Evolutionary conservation across 2,888 invertebrate genomes (phyloP).

Genomic region (Amblyteles armatorius): DNA sequence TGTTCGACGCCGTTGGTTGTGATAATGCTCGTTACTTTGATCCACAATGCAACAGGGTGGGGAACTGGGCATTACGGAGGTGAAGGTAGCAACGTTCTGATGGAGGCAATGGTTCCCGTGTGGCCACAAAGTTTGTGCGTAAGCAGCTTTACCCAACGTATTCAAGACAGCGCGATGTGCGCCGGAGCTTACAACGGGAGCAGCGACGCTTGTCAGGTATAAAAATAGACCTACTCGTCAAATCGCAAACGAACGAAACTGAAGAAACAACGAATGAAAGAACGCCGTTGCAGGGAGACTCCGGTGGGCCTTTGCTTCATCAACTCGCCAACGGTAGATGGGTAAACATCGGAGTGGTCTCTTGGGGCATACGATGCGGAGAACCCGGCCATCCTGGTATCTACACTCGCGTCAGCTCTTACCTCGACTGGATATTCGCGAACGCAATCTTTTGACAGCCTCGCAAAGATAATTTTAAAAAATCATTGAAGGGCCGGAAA

Average conservation of each 20-base stretch:
- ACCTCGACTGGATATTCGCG: slow-evolving; percentile 89
- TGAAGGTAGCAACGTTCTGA: slow-evolving; percentile 88
- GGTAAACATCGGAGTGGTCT: slow-evolving; percentile 92
- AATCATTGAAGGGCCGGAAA: not conserved
- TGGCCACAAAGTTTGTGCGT: slow-evolving; percentile 90
- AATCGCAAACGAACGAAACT: slow-evolving; percentile 10
- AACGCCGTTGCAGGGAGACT: slow-evolving; percentile 89
- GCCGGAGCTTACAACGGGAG: slow-evolving; percentile 92
- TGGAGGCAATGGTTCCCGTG: slow-evolving; percentile 92
- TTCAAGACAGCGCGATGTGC: slow-evolving; percentile 90
- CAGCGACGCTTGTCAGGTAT: slow-evolving; percentile 93
- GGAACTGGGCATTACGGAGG: slow-evolving; percentile 91
- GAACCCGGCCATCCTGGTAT: slow-evolving; percentile 91
- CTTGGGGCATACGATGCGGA: slow-evolving; percentile 94
- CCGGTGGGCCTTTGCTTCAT: slow-evolving; percentile 93
- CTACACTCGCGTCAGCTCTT: slow-evolving; percentile 91
- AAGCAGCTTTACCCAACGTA: slow-evolving; percentile 87
- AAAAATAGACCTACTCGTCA: not conserved
- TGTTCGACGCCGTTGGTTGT: no score
- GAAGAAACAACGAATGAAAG: not conserved
- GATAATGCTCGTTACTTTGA: slow-evolving; percentile 2
- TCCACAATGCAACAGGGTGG: slow-evolving; percentile 87
- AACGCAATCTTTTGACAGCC: slow-evolving; percentile 85
- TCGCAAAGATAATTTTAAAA: not conserved
- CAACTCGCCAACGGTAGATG: slow-evolving; percentile 91